A percentile compares a stretch with the other conserved stretches of the same genome.
Conservation (phyloP, 2,888 invertebrate genomes). For the Lasioglossum lativentre region DNA sequence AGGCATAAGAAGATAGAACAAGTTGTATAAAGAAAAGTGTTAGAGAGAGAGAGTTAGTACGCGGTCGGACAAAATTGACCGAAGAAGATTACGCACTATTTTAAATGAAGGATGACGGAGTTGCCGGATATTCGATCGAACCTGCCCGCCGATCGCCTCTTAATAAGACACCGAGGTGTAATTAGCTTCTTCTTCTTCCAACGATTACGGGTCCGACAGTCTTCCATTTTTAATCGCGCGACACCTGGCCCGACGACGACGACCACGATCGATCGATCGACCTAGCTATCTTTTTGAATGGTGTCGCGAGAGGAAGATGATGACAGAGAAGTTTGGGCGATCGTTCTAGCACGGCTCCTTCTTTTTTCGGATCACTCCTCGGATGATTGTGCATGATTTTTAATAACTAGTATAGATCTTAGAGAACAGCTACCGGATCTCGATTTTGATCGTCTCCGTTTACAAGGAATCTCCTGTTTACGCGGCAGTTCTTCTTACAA, state of each 20-base stretch:
- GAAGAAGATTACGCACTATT: slow-evolving; percentile 43
- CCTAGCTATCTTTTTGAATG: neutral
- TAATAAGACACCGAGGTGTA: slow-evolving; percentile 31
- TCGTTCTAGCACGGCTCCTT: neutral
- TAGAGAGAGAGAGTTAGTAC: slow-evolving; percentile 32
- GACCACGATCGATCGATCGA: neutral
- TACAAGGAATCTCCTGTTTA: slow-evolving; percentile 18
- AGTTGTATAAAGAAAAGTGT: neutral
- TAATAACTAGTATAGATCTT: slow-evolving; percentile 6
- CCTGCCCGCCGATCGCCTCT: slow-evolving; percentile 43
- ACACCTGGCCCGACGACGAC: neutral
- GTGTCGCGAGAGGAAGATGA: neutral
- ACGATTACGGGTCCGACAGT: slow-evolving; percentile 8
- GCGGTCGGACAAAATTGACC: slow-evolving; percentile 21
- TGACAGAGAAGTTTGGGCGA: neutral
- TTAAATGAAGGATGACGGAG: slow-evolving; percentile 51
- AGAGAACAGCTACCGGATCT: neutral
- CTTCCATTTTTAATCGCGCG: neutral
- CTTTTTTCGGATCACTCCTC: neutral
- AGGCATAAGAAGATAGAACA: neutral
- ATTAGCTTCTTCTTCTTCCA: neutral
- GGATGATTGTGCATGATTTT: slow-evolving; percentile 6
- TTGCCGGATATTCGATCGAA: slow-evolving; percentile 56
- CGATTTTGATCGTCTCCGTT: slow-evolving; percentile 33
- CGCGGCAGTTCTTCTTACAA: slow-evolving; percentile 36